Conservation (phyloP, 2,113 vertebrate species). For the Dryoscopus gambensis region DNA sequence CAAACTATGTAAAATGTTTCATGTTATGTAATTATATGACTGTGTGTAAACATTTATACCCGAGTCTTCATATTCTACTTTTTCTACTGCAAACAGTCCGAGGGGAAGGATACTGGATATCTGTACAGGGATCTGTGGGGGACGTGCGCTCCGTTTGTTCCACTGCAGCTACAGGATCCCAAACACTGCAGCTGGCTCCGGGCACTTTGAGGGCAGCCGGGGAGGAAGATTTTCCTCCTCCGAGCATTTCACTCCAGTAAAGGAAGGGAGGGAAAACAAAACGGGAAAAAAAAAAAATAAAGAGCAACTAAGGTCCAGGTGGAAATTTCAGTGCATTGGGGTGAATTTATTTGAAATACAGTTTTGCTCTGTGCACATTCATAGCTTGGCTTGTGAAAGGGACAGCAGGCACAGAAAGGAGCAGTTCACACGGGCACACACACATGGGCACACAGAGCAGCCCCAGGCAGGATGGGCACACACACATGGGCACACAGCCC, state of each 20-base stretch:
- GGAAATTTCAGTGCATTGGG: conserved; percentile 36
- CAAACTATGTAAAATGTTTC: conserved; percentile 69
- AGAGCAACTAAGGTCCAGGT: background rate
- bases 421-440: conserved; percentile 4
- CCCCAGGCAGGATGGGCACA: background rate
- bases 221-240: conserved; percentile 39
- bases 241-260: conserved; percentile 24
- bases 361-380: background rate
- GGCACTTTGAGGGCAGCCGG: conserved; percentile 43
- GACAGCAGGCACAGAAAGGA: conserved; percentile 2
- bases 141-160: conserved; percentile 51
- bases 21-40: conserved; percentile 74
- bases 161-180: conserved; percentile 66
- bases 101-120: conserved; percentile 46
- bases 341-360: conserved; percentile 10
- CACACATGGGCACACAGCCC: background rate
- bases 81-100: conserved; percentile 38
- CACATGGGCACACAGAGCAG: background rate
- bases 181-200: conserved; percentile 52
- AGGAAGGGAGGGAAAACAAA: background rate
- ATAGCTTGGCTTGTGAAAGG: conserved; percentile 17
- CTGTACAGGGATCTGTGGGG: background rate
- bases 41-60: conserved; percentile 71
- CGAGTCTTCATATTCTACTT: conserved; percentile 64
- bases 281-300: background rate